Evolutionary conservation across 2,113 vertebrate species (phyloP).

Genomic region (Corythoichthys intestinalis): DNA sequence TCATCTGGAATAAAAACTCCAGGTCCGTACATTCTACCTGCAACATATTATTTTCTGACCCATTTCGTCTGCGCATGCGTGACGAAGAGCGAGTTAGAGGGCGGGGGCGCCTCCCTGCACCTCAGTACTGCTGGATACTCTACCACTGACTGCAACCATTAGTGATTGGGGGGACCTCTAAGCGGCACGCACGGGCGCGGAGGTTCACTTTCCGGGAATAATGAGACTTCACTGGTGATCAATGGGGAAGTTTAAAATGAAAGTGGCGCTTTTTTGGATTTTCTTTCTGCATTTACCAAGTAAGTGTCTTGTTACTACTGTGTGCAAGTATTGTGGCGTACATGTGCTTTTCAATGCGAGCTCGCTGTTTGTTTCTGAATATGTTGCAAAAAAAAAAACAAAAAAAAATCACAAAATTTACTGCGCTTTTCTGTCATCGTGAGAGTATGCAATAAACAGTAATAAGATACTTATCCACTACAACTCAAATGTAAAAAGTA

Average conservation of each 20-base stretch:
- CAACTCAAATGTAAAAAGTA: not conserved
- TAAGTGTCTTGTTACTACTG: slow-evolving; percentile 39
- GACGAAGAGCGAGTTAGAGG: not conserved
- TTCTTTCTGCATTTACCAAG: slow-evolving; percentile 62
- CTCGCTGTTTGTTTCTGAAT: not conserved
- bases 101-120: not conserved
- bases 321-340: not conserved
- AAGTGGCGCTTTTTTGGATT: slow-evolving; percentile 46
- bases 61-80: slow-evolving; percentile 54
- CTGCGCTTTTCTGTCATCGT: not conserved
- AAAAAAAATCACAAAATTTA: not conserved
- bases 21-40: not conserved
- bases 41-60: not conserved
- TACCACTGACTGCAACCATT: not conserved
- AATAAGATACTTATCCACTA: not conserved
- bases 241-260: slow-evolving; percentile 71
- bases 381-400: not conserved
- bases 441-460: not conserved
- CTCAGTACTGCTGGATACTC: slow-evolving; percentile 12
- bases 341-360: not conserved
- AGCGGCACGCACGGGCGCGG: slow-evolving; percentile 22
- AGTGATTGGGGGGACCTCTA: slow-evolving; percentile 7
- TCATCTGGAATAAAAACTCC: not conserved
- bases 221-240: slow-evolving; percentile 57
- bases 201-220: slow-evolving; percentile 3